Evolutionary conservation across 2,888 invertebrate species (phyloP).

Genomic region (Amblyteles armatorius): DNA sequence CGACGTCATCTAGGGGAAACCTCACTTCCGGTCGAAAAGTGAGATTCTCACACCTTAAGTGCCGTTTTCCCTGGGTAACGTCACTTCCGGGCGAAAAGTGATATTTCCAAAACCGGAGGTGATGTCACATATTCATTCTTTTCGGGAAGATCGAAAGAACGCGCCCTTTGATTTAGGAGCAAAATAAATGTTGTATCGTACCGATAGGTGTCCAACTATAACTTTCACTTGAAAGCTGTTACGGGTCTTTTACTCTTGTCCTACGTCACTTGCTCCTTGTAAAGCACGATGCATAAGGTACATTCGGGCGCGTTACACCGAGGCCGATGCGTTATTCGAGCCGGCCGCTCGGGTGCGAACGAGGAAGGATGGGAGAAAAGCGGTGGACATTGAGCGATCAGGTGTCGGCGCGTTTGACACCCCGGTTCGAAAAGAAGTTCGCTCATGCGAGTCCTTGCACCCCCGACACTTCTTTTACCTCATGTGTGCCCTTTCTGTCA

Average conservation of each 20-base stretch:
- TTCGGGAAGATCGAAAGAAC: neutral
- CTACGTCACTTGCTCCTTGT: conserved; percentile 28
- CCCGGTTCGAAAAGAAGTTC: conserved; percentile 65
- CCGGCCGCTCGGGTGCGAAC: conserved; percentile 1
- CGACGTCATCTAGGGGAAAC: too few relatives aligned
- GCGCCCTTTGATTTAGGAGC: conserved; percentile 10
- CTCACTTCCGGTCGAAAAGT: too few relatives aligned
- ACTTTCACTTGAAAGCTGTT: conserved; percentile 5
- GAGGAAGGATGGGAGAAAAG: conserved; percentile 40
- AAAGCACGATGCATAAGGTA: conserved; percentile 21
- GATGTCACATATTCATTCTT: too few relatives aligned
- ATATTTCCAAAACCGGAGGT: too few relatives aligned
- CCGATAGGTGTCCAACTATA: neutral
- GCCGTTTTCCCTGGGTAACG: too few relatives aligned
- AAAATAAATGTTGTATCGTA: neutral
- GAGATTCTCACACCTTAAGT: too few relatives aligned
- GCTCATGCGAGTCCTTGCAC: conserved; percentile 58
- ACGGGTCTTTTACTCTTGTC: neutral
- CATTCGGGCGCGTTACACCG: conserved; percentile 27
- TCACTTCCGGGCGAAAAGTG: too few relatives aligned
- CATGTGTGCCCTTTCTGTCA: conserved; percentile 23
- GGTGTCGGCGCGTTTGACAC: conserved; percentile 78
- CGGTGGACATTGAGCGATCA: conserved; percentile 73
- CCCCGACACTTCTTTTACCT: conserved; percentile 19
- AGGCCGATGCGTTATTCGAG: conserved; percentile 20